phyloP scores from a whole-genome alignment of 2,113 vertebrate genomes.

The Neolamprologus modestus region DNA sequence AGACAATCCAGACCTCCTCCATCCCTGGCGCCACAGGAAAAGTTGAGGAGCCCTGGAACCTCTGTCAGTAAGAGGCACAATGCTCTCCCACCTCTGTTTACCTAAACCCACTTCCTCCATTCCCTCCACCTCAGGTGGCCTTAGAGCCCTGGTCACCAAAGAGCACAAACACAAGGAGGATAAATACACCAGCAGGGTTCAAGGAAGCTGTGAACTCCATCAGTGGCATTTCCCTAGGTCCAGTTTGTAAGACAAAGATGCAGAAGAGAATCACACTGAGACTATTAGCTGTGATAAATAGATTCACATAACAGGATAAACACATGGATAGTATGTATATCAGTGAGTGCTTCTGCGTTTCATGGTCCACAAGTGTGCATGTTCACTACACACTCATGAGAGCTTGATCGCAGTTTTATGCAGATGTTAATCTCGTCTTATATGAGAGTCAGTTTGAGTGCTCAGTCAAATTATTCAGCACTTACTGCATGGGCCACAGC shows the following conservation, averaged over 20 bases:
- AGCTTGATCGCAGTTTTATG: slow-evolving; percentile 24
- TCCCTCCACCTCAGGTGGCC: slow-evolving; percentile 45
- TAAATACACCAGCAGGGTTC: slow-evolving; percentile 18
- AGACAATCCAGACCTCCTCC: slow-evolving; percentile 60
- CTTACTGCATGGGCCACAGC: slow-evolving; percentile 47
- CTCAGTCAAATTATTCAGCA: slow-evolving; percentile 56
- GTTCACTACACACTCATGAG: not conserved
- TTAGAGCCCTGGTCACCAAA: slow-evolving; percentile 6
- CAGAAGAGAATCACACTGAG: slow-evolving; percentile 1
- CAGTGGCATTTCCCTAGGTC: not conserved
- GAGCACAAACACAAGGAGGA: slow-evolving; percentile 9
- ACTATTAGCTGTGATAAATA: slow-evolving; percentile 12
- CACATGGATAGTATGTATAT: not conserved
- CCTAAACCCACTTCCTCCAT: slow-evolving; percentile 47
- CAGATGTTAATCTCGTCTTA: slow-evolving; percentile 49
- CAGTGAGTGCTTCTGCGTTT: not conserved
- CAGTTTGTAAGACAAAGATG: slow-evolving; percentile 33
- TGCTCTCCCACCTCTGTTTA: slow-evolving; percentile 58
- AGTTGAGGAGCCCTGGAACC: slow-evolving; percentile 37
- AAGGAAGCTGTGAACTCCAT: not conserved
- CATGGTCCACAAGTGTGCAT: not conserved
- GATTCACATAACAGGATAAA: slow-evolving; percentile 22
- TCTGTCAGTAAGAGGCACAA: slow-evolving; percentile 47
- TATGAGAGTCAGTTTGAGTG: slow-evolving; percentile 35
- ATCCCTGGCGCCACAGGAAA: slow-evolving; percentile 51